phyloP scores from a whole-genome alignment of 2,113 vertebrate genomes.

The Tringa solitaria region DNA sequence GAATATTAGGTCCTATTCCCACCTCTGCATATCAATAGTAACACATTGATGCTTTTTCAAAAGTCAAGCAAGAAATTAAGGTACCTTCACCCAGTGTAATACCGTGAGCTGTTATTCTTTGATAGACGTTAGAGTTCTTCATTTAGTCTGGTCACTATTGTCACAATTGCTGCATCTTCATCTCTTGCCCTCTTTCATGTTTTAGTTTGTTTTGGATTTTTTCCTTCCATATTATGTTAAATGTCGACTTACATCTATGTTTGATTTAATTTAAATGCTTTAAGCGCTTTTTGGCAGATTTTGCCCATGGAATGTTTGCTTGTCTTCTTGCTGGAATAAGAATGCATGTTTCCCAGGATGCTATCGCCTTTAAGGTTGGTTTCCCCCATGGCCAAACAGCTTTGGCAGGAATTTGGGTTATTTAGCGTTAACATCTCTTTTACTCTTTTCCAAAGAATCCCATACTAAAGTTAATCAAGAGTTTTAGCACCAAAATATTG shows the following conservation, averaged over 20 bases:
- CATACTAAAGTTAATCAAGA: neutral
- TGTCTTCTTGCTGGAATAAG: neutral
- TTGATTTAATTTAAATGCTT: neutral
- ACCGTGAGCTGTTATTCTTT: neutral
- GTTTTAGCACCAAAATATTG: neutral
- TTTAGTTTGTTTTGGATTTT: rapidly evolving
- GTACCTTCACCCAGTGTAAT: neutral
- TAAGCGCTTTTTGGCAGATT: neutral
- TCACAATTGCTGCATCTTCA: neutral
- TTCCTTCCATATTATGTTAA: neutral
- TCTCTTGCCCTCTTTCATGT: neutral
- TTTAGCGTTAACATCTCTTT: neutral
- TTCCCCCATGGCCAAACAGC: neutral
- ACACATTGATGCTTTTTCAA: neutral
- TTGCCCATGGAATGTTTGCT: neutral
- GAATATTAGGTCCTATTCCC: neutral
- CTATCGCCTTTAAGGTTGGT: neutral
- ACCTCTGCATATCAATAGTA: neutral
- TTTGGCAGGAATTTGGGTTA: neutral
- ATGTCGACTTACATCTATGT: neutral
- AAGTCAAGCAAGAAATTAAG: neutral
- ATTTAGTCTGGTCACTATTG: neutral
- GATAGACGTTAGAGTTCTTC: neutral
- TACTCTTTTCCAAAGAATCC: neutral
- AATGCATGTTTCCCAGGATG: neutral